These are phyloP conservation scores for Xenus cinereus DNA, from an alignment of 2,113 vertebrate species.

Conservation along the genomic window DNA sequence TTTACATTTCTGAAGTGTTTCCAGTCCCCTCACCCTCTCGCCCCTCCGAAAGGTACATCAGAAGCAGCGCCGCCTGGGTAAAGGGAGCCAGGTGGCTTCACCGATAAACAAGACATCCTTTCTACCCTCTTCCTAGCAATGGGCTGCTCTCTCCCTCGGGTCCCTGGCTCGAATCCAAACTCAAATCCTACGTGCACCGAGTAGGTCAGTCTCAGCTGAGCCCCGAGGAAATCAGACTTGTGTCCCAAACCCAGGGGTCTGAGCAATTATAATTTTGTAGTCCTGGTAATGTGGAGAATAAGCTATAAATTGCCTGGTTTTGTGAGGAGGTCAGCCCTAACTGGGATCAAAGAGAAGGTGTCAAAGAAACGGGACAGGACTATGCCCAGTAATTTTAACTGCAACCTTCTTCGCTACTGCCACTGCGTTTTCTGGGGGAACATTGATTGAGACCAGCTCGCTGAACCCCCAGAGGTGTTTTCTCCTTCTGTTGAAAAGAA, in stretches of 20 bases:
- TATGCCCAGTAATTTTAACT: neutral
- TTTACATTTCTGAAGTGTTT: conserved; percentile 76
- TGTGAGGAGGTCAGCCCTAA: neutral
- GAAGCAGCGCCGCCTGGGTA: conserved; percentile 51
- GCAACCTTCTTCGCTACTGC: neutral
- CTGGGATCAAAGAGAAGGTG: neutral
- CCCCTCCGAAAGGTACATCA: conserved; percentile 45
- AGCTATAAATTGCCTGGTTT: neutral
- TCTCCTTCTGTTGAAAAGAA: neutral
- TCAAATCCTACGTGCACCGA: neutral
- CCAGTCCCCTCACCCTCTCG: neutral
- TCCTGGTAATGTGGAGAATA: neutral
- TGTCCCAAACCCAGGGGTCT: neutral
- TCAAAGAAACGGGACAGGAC: neutral
- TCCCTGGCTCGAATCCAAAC: neutral
- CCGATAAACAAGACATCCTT: neutral
- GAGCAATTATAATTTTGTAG: neutral
- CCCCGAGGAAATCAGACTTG: neutral
- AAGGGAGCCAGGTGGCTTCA: conserved; percentile 56
- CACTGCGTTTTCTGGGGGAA: neutral
- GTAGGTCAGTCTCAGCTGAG: neutral
- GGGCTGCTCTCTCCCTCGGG: neutral
- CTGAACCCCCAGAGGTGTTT: neutral
- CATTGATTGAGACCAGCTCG: neutral
- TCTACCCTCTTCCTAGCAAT: neutral